Evolutionary conservation across 2,888 invertebrate genomes (phyloP).

Genomic region (Ptychoptera contaminata): DNA sequence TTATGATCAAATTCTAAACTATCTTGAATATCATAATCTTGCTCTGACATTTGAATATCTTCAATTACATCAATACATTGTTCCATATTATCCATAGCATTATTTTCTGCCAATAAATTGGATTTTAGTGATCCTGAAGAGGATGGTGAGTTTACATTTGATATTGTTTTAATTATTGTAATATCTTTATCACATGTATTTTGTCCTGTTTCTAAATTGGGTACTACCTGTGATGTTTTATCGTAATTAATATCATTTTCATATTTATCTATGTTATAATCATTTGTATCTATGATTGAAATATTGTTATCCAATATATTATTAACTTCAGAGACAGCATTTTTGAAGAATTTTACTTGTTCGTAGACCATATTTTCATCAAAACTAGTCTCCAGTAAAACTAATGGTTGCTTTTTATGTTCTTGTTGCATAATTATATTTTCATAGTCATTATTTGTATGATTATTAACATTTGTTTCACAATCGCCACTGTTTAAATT

Average conservation of each 20-base stretch:
- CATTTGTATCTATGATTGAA: slow-evolving; percentile 4
- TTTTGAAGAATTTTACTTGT: slow-evolving; percentile 57
- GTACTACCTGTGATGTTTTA: slow-evolving; percentile 5
- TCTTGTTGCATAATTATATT: slow-evolving; percentile 1
- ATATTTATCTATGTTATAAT: background rate
- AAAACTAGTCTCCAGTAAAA: slow-evolving; percentile 39
- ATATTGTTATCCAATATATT: slow-evolving; percentile 31
- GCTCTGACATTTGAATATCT: slow-evolving; percentile 14
- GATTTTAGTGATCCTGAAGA: slow-evolving; percentile 12
- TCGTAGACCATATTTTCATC: slow-evolving; percentile 46
- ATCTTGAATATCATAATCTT: slow-evolving; percentile 13
- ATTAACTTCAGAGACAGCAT: slow-evolving; percentile 61
- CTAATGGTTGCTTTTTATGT: slow-evolving; percentile 16
- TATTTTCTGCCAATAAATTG: slow-evolving; percentile 11
- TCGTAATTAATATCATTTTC: slow-evolving; percentile 2
- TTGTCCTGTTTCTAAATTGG: background rate
- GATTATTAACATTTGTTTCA: background rate
- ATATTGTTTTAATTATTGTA: slow-evolving; percentile 5
- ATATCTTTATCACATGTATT: background rate
- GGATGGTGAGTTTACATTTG: slow-evolving; percentile 7
- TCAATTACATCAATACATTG: slow-evolving; percentile 11
- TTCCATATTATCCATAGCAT: slow-evolving; percentile 16
- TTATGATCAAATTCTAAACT: slow-evolving; percentile 18
- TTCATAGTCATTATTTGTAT: background rate
- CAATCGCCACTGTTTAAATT: slow-evolving; percentile 15